Base-by-base conservation (phyloP, 2,797 vertebrate genomes). In the Margarornis squamiger region DNA sequence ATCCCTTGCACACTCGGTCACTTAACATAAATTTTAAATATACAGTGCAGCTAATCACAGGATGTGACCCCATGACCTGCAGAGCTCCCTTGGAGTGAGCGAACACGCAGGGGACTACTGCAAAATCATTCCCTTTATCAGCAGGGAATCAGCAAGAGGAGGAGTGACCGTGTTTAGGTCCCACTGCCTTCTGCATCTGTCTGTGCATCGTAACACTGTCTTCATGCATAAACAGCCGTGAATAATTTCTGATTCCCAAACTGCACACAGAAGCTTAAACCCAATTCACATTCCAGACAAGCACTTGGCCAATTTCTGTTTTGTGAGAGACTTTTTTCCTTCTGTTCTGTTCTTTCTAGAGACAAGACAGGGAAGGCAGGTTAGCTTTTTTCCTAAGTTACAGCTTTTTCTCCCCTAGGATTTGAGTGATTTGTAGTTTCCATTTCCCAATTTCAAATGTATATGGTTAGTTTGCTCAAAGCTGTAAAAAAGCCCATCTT, bases 361-460 rank as follows among this genome's bases (percentile, higher is more conserved):
- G 55, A 57, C 7, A 46, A 43, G 10, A 38, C 5, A 57, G 29
- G n/a, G 48, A 94, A 14, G 21, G 34, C 14, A 63, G 45, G 12
- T 51, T 27, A 70, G 67, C 43, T 70, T 86, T 94, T 67, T 41
- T 24, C 46, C 16, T 13, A 20, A 1, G 20, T 80, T 55, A 88
- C 62, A 32, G 19, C 12, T 71, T 75, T 68, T 90, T 36, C 63
- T 74, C n/a, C 70, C 52, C 45, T 51, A 27, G 61, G 16, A 54
- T 12, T 70, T 70, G 51, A 87, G 11, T 4, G 2, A 75, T 58
- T 14, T 70, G 27, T 12, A 72, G 17, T 19, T 91, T 84, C 48
- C 34, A 52, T 38, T 84, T 96, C 89, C 72, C 73, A 72, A 34
- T 49, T 90, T 83, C 32, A 93, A 90, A 79, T 21, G 24, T 13